phyloP scores from a whole-genome alignment of 2,888 invertebrate species.

The Tiliacea aurago region DNA sequence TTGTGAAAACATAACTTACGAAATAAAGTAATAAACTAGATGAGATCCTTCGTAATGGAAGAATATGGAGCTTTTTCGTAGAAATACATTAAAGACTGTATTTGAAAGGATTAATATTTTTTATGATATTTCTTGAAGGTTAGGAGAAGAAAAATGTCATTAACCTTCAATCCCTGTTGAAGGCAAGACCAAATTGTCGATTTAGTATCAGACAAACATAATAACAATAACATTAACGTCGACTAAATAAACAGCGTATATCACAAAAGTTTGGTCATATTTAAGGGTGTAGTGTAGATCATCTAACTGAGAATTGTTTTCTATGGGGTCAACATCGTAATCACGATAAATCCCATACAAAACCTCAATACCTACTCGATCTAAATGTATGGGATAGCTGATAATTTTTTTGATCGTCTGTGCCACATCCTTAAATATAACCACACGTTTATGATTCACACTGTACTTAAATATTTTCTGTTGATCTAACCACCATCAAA shows the following conservation, averaged over 20 bases:
- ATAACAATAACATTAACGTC: neutral
- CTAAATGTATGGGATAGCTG: too few relatives aligned
- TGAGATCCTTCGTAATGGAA: constrained; percentile 13
- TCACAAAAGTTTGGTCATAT: too few relatives aligned
- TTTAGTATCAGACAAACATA: neutral
- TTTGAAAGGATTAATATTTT: constrained; percentile 13
- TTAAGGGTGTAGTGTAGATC: too few relatives aligned
- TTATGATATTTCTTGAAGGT: constrained; percentile 10
- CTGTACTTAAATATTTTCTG: neutral
- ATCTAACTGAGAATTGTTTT: too few relatives aligned
- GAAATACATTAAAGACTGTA: neutral
- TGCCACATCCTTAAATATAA: too few relatives aligned
- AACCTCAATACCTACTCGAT: too few relatives aligned
- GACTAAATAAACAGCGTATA: too few relatives aligned
- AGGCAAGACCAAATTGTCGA: neutral
- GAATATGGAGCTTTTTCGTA: constrained; percentile 18
- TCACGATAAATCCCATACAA: too few relatives aligned
- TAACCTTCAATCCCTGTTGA: neutral
- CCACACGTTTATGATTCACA: too few relatives aligned
- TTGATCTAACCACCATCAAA: neutral
- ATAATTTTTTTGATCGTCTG: too few relatives aligned
- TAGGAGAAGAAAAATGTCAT: neutral
- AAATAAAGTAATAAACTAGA: constrained; percentile 29
- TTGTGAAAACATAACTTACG: constrained; percentile 15
- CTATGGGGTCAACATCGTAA: too few relatives aligned